Evolutionary conservation across 2,888 invertebrate species (phyloP).

Genomic region (Phyllotreta striolata): DNA sequence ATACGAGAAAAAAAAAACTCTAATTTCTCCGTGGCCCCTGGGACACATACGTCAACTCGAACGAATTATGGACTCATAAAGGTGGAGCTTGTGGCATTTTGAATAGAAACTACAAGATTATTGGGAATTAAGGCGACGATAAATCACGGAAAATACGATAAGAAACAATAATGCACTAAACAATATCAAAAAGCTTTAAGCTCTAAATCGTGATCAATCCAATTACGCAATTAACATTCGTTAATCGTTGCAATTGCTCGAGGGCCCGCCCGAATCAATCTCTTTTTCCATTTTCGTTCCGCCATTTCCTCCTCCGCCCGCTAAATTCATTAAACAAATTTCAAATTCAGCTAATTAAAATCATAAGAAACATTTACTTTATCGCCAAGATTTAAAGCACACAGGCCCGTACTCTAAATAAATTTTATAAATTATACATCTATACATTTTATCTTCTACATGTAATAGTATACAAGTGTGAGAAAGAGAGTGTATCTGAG

Average conservation of each 20-base stretch:
- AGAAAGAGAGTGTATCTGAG: no score
- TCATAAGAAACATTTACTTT: conserved; percentile 29
- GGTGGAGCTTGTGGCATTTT: conserved; percentile 39
- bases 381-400: conserved; percentile 23
- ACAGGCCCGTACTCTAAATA: no score
- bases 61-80: conserved; percentile 54
- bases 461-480: no score
- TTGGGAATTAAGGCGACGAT: conserved; percentile 27
- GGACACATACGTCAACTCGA: conserved; percentile 45
- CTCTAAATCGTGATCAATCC: no score
- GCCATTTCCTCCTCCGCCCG: neutral
- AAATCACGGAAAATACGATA: conserved; percentile 18
- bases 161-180: neutral
- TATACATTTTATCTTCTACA: no score
- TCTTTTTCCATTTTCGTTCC: no score
- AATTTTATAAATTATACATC: no score
- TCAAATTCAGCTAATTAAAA: conserved; percentile 38
- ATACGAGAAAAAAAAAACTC: conserved; percentile 15
- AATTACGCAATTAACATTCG: conserved; percentile 12
- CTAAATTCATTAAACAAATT: conserved; percentile 34
- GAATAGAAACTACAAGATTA: conserved; percentile 24
- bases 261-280: conserved; percentile 11
- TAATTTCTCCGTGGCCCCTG: conserved; percentile 36
- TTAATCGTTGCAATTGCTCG: conserved; percentile 23
- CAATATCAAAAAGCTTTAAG: neutral